Base-by-base conservation (phyloP, 2,797 vertebrate species). In the Rhinatrema bivittatum region DNA sequence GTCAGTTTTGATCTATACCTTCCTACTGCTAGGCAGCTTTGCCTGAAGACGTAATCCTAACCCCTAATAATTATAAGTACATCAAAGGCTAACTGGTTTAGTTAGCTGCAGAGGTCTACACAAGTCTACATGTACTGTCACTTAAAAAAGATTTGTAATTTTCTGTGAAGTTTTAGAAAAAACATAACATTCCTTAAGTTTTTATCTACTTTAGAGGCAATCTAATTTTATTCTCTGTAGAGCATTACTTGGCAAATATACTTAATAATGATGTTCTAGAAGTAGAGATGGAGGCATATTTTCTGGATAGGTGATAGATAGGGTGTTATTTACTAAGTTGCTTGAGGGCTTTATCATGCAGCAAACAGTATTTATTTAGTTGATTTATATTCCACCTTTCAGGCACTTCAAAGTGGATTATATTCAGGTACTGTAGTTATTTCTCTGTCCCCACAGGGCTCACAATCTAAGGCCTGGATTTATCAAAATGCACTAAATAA, bases 1-100 rank as follows among this genome's bases (percentile, higher is more conserved):
- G 58, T 75, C 73, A 72, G 50, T 65, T 79, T 72, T 76, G 60
- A 70, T 74, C 66, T 73, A 10, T 50, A 60, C 56, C 46, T 81
- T 77, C 57, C 64, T 62, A 61, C 52, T 48, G 46, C 36, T 64
- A 48, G 61, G 60, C 57, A 60, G 50, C 46, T 66, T 72, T 64
- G 63, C 70, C 74, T 76, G 60, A 70, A 72, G 70, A 71, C 36
- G 65, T 56, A 68, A 63, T 61, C 57, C 53, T 46, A 76, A 55
- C 32, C 59, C 46, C 62, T 69, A 47, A 58, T 72, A 74, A 74
- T 72, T 68, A 35, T 54, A 50, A 59, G 30, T 29, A 74, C 64
- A 78, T 79, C 66, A 78, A 78, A 82, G 67, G 36, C 34, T 42
- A 25, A 46, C 48, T 71, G 27, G 39, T 69, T 76, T 75, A 46